Conservation (phyloP, 2,888 invertebrate species). For the Autographa gamma region DNA sequence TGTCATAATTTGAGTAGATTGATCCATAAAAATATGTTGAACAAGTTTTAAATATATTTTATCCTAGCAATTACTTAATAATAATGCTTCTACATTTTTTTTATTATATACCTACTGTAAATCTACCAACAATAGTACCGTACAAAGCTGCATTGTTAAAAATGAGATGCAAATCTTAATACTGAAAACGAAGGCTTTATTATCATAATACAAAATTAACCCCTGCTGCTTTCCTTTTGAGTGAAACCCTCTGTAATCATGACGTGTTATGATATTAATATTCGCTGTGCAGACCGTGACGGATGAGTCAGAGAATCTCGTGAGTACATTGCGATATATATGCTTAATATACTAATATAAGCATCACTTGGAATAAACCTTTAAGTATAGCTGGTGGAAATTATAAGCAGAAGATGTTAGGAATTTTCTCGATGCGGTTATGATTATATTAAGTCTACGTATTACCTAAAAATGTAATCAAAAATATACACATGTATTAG, state of each 20-base stretch:
- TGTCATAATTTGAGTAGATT: no score
- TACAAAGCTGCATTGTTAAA: neutral
- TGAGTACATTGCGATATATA: neutral
- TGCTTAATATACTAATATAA: neutral
- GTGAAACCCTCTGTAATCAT: neutral
- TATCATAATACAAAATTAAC: neutral
- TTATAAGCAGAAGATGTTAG: no score
- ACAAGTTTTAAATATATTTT: no score
- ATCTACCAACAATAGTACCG: neutral
- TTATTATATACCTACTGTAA: neutral
- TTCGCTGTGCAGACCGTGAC: neutral
- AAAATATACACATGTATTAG: no score
- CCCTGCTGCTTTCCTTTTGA: neutral
- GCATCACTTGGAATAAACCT: neutral
- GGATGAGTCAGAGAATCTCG: neutral
- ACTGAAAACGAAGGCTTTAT: neutral
- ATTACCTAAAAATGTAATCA: no score
- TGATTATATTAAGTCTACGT: no score
- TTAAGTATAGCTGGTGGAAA: neutral
- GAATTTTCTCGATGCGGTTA: no score
- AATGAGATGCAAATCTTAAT: neutral
- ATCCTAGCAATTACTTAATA: no score
- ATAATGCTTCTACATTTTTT: no score
- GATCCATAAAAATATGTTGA: no score
- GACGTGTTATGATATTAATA: neutral